Conservation (phyloP, 2,113 vertebrate species). For the Stegastes partitus region DNA sequence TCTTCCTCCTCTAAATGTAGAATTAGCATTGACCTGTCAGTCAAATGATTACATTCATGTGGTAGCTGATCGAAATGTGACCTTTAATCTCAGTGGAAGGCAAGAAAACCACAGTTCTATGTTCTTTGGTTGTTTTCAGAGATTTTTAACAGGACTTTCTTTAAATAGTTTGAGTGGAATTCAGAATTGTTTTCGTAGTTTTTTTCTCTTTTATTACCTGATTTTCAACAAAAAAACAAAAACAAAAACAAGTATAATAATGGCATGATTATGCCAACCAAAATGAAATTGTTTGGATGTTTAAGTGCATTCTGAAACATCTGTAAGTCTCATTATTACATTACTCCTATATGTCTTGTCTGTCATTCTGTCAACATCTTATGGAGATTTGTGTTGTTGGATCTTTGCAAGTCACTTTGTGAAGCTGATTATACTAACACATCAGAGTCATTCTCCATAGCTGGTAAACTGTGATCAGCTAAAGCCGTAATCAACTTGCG, state of each 20-base stretch:
- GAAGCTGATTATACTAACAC: constrained; percentile 3
- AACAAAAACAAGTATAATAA: no score
- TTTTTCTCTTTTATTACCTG: background rate
- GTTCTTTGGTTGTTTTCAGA: no score
- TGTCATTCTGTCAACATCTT: background rate
- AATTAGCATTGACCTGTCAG: background rate
- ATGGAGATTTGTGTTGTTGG: background rate
- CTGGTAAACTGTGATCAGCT: constrained; percentile 50
- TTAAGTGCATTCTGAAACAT: no score
- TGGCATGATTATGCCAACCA: no score
- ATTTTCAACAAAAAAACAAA: no score
- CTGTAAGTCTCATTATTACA: background rate
- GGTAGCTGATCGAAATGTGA: no score
- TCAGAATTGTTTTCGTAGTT: background rate
- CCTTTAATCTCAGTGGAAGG: no score
- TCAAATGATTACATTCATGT: constrained; percentile 17
- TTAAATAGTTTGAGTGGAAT: no score
- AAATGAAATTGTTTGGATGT: no score
- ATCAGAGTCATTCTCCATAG: constrained; percentile 8
- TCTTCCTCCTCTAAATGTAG: background rate
- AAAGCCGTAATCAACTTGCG: constrained; percentile 51
- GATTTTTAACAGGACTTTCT: no score
- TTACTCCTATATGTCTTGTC: background rate
- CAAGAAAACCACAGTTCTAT: no score
- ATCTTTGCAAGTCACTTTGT: constrained; percentile 13